Percentiles rank a stretch among this genome's conserved stretches.
Evolutionary conservation across 2,113 vertebrate species (phyloP).

Genomic region (Tyrannus savana): DNA sequence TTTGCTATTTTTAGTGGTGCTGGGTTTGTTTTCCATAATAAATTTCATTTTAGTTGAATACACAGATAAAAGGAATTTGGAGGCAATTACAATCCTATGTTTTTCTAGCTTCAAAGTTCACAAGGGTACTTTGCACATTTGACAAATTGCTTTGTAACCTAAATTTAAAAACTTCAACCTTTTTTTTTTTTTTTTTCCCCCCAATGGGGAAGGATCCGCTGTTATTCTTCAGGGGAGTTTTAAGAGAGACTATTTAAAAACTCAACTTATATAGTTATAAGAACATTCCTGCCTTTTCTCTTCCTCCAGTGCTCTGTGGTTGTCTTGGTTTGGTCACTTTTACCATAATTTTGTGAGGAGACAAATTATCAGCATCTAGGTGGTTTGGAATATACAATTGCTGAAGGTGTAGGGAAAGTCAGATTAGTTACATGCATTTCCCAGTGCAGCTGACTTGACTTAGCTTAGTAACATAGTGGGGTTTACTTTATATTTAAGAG

Average conservation of each 20-base stretch:
- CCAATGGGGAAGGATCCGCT: background rate
- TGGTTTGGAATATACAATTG: background rate
- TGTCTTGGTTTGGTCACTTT: background rate
- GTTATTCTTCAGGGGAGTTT: background rate
- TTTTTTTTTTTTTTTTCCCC: background rate
- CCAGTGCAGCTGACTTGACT: background rate
- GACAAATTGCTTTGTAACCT: background rate
- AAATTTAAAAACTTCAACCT: background rate
- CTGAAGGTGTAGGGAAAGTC: background rate
- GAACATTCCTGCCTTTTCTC: background rate
- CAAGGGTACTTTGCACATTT: background rate
- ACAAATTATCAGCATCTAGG: background rate
- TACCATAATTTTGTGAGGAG: background rate
- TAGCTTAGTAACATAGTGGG: background rate
- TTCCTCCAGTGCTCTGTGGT: background rate
- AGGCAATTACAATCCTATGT: background rate
- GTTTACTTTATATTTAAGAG: background rate
- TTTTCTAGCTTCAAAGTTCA: background rate
- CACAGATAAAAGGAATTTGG: background rate
- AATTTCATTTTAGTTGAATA: background rate
- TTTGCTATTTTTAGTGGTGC: background rate
- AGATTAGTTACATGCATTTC: background rate
- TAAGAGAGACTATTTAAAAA: background rate
- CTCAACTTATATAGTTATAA: background rate
- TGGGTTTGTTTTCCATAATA: background rate